A percentile compares a stretch with the other conserved stretches of the same genome.
Evolutionary conservation across 2,113 vertebrate species (phyloP).

Genomic region (Poeciliopsis retropinna): DNA sequence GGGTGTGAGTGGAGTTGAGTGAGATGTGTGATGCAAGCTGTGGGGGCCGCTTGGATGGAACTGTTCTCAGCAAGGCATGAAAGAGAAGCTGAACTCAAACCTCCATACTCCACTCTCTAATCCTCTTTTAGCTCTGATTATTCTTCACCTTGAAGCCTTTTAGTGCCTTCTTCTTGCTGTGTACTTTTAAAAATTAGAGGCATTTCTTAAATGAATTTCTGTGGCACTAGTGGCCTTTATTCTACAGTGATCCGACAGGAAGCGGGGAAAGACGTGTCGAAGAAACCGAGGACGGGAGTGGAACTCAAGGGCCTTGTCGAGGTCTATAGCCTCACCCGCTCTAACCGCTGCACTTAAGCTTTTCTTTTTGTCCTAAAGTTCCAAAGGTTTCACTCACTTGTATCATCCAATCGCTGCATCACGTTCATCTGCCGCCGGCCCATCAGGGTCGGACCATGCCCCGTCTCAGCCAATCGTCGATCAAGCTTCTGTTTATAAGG

Average conservation of each 20-base stretch:
- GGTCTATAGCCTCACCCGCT: no score
- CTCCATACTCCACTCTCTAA: background rate
- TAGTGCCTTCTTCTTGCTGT: background rate
- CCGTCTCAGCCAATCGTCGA: no score
- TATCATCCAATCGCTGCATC: background rate
- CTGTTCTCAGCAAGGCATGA: background rate
- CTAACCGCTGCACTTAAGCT: no score
- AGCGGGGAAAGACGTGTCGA: no score
- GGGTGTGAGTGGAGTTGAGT: background rate
- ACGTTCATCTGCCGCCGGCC: no score
- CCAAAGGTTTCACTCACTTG: background rate
- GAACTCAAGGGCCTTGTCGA: no score
- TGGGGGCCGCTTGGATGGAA: background rate
- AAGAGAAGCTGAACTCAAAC: background rate
- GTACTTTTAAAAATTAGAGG: background rate
- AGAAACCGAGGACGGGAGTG: no score
- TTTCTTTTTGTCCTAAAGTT: background rate
- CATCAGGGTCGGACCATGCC: no score
- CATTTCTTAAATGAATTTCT: no score
- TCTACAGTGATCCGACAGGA: no score
- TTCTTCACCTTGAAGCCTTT: background rate
- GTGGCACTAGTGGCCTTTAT: no score
- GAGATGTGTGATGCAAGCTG: conserved; percentile 1
- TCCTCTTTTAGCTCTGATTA: background rate
- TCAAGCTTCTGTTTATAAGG: no score